Conservation (phyloP, 2,113 vertebrate genomes). For the Anhinga anhinga region DNA sequence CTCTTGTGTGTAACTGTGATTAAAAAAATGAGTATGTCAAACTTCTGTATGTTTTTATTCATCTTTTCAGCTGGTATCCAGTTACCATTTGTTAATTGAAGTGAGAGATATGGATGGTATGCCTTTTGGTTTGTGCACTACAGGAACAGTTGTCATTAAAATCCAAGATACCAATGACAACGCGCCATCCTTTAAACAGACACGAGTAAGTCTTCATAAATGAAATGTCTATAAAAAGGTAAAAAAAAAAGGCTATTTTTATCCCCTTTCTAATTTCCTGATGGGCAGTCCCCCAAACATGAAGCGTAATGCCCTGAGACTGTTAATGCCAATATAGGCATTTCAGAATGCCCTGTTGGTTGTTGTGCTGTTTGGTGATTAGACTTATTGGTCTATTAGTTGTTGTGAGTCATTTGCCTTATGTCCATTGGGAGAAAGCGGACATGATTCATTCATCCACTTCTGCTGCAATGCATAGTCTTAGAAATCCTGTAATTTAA, state of each 20-base stretch:
- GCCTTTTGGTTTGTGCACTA: constrained; percentile 71
- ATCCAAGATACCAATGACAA: constrained; percentile 87
- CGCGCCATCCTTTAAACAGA: constrained; percentile 76
- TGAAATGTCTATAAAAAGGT: background rate
- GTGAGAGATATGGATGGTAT: constrained; percentile 81
- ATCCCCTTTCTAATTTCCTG: background rate
- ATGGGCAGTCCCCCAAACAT: background rate
- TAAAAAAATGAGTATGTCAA: background rate
- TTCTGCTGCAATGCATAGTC: background rate
- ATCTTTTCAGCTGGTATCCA: constrained; percentile 70
- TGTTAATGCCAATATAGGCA: background rate
- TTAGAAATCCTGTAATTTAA: background rate
- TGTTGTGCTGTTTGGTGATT: background rate
- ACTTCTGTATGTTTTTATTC: background rate
- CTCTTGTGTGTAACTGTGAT: background rate
- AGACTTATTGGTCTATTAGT: background rate
- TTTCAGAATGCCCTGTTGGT: background rate
- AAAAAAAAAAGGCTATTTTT: background rate
- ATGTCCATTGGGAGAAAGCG: background rate
- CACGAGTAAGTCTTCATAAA: constrained; percentile 75
- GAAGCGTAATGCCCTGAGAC: background rate
- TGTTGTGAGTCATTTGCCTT: background rate
- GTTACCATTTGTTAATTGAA: constrained; percentile 71
- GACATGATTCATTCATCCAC: background rate
- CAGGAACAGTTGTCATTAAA: constrained; percentile 76